Percentiles rank a stretch among this genome's conserved stretches.
Conservation (phyloP, 2,113 vertebrate genomes). For the Crotalus viridis region DNA sequence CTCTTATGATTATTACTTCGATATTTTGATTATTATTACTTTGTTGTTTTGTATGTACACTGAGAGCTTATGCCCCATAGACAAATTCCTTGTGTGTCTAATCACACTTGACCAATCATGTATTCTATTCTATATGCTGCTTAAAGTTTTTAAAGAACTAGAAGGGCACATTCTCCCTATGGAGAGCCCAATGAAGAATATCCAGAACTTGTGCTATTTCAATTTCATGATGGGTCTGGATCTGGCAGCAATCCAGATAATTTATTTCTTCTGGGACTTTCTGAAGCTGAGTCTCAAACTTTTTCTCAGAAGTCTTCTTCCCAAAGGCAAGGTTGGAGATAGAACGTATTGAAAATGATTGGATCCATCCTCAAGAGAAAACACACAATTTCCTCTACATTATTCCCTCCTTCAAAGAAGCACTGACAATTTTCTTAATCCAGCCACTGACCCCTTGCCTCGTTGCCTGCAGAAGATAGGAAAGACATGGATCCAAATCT, state of each 20-base stretch:
- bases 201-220: not conserved
- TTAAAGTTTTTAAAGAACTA: not conserved
- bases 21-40: no score
- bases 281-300: not conserved
- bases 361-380: not conserved
- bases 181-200: not conserved
- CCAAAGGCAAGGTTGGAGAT: not conserved
- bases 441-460: not conserved
- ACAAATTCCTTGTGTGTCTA: not conserved
- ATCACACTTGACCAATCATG: not conserved
- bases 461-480: not conserved
- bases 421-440: not conserved
- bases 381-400: not conserved
- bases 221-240: not conserved
- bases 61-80: not conserved
- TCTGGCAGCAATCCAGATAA: not conserved
- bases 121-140: not conserved
- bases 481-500: not conserved
- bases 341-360: not conserved
- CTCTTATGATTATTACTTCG: not conserved
- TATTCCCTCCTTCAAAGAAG: not conserved
- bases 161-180: not conserved
- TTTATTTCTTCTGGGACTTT: not conserved
- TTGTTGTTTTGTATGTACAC: not conserved
- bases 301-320: not conserved